phyloP scores from a whole-genome alignment of 2,888 invertebrate genomes.

The Eilema sororculum region DNA sequence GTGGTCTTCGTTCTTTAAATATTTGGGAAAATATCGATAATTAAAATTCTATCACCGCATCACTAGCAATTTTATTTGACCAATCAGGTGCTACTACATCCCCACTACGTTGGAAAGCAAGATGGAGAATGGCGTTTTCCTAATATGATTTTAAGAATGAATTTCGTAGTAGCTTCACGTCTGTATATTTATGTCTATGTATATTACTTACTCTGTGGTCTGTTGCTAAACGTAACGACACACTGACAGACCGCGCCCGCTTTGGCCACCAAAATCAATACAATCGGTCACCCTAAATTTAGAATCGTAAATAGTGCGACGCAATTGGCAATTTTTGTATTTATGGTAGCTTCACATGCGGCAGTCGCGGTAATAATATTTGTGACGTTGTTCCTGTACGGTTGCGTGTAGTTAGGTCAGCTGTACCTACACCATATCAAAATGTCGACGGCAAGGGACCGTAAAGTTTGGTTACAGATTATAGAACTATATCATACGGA shows the following conservation, averaged over 20 bases:
- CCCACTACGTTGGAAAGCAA: no score
- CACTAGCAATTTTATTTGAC: no score
- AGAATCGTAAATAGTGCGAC: constrained; percentile 14
- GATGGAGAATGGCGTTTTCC: no score
- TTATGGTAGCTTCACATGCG: constrained; percentile 3
- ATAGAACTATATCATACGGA: constrained; percentile 24
- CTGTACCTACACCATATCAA: neutral
- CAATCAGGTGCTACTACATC: no score
- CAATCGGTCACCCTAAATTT: neutral
- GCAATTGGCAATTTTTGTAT: constrained; percentile 19
- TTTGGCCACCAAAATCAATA: neutral
- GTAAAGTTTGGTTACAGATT: constrained; percentile 19
- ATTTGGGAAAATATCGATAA: no score
- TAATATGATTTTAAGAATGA: no score
- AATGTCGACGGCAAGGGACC: constrained; percentile 22
- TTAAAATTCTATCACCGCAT: no score
- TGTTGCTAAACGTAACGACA: neutral
- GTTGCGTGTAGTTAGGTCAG: neutral
- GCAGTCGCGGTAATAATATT: neutral
- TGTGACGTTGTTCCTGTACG: neutral
- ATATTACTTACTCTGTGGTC: no score
- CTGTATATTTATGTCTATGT: no score
- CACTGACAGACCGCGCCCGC: neutral
- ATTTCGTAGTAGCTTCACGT: no score
- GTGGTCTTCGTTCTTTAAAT: no score